Percentiles rank a stretch among this genome's conserved stretches.
Evolutionary conservation across 2,888 invertebrate genomes (phyloP).

Genomic region (Chirona hameri): DNA sequence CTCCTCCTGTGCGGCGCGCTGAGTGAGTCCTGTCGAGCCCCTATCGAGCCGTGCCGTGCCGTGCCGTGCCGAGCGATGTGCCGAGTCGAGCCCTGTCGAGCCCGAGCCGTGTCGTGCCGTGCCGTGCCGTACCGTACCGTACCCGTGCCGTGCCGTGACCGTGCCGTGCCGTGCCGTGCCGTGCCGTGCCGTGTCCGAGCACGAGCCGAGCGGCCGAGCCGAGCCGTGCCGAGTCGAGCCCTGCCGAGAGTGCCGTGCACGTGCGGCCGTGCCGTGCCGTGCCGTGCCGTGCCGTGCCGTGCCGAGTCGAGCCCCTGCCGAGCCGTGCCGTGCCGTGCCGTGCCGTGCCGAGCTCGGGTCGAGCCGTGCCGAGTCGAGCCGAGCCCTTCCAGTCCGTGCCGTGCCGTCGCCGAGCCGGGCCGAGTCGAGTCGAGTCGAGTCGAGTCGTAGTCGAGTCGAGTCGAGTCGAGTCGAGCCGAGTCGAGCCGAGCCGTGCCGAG

Average conservation of each 20-base stretch:
- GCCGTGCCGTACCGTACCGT: not conserved
- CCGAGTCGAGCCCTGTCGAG: not conserved
- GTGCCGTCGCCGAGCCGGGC: no score
- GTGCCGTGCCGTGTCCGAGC: not conserved
- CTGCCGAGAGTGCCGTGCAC: no score
- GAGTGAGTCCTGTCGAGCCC: no score
- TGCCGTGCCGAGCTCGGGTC: not conserved
- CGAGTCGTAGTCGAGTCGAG: not conserved
- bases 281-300: not conserved
- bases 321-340: not conserved
- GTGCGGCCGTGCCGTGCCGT: no score
- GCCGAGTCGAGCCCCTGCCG: not conserved
- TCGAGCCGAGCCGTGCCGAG: no score
- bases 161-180: not conserved
- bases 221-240: not conserved
- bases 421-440: not conserved
- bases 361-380: not conserved
- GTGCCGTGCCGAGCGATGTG: not conserved
- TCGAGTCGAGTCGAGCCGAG: not conserved
- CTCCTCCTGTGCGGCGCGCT: no score
- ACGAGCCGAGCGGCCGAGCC: no score
- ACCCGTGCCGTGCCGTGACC: no score
- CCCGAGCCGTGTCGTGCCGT: no score
- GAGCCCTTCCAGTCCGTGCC: no score
- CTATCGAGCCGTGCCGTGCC: not conserved